These are phyloP conservation scores for Neoascia interrupta DNA, from an alignment of 2,888 invertebrate species.

Conservation along the genomic window DNA sequence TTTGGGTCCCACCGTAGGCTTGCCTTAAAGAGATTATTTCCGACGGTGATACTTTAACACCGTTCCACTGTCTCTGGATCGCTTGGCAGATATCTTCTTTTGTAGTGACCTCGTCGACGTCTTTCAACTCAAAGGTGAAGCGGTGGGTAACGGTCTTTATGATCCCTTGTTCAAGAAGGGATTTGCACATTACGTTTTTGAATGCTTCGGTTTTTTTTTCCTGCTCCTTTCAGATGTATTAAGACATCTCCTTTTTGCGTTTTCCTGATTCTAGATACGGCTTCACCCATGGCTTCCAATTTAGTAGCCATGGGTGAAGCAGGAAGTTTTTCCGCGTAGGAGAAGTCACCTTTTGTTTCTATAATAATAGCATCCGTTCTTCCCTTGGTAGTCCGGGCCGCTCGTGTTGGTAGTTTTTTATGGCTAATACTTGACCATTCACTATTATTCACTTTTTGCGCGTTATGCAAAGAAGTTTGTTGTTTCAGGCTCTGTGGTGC, in stretches of 20 bases:
- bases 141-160: too few relatives aligned
- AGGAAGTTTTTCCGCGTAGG: background rate
- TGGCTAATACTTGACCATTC: background rate
- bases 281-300: background rate
- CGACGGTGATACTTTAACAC: too few relatives aligned
- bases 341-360: background rate
- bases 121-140: background rate
- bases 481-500: too few relatives aligned
- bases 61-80: background rate
- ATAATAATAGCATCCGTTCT: background rate
- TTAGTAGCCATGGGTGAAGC: background rate
- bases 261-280: constrained; percentile 6
- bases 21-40: too few relatives aligned
- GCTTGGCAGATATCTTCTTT: background rate
- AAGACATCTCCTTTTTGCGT: too few relatives aligned
- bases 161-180: too few relatives aligned
- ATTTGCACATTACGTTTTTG: background rate
- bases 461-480: too few relatives aligned
- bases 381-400: background rate
- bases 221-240: too few relatives aligned
- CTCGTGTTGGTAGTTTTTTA: background rate
- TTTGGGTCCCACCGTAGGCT: too few relatives aligned
- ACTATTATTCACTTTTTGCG: background rate
- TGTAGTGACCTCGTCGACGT: background rate
- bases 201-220: too few relatives aligned